Base-by-base conservation (phyloP, 2,797 vertebrate species). In the Clarias fuscus region DNA sequence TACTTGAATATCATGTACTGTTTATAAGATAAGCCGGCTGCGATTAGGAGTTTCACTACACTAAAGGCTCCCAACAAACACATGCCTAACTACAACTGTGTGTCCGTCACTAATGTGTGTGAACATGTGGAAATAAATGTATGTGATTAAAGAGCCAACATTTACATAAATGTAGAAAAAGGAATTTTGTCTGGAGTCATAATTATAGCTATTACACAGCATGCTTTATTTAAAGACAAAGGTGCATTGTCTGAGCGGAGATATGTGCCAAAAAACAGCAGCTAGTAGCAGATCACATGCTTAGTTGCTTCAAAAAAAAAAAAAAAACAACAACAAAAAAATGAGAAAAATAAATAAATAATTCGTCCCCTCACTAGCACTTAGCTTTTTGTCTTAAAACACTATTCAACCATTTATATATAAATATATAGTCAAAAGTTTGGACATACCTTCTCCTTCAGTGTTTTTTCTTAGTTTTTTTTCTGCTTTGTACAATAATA, bases 211-310 rank as follows among this genome's bases (percentile, higher is more conserved):
- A 82, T 93, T 86, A 93, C 92, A 94, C 91, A 90, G 90, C 48
- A 88, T 90, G 88, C 90, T 90, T 94, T 95, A 92, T 92, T 93
- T 68, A 90, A 73, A 92, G 89, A 96, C 94, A 96, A 95, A 92
- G 93, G 88, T 79, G 85, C 93, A 89, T 93, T 96, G 94, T 95
- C 83, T 90, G 65, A 43, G 71, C 71, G 7, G 79, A 91, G 89
- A 91, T 84, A 90, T 92, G 93, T 91, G 91, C 91, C 91, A 89
- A 88, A 92, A 86, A 86, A 91, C 85, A 88, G 82, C 85, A 86
- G 92, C 83, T 79, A 84, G 87, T 85, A 85, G 48, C 72, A 40
- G 83, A 92, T 95, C 93, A 94, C 91, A 93, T 93, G 88, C 83
- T 91, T 89, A 87, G 88, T 87, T 33, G 86, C 87, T 88, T 90